phyloP scores from a whole-genome alignment of 2,113 vertebrate species.

The Mellivora capensis region DNA sequence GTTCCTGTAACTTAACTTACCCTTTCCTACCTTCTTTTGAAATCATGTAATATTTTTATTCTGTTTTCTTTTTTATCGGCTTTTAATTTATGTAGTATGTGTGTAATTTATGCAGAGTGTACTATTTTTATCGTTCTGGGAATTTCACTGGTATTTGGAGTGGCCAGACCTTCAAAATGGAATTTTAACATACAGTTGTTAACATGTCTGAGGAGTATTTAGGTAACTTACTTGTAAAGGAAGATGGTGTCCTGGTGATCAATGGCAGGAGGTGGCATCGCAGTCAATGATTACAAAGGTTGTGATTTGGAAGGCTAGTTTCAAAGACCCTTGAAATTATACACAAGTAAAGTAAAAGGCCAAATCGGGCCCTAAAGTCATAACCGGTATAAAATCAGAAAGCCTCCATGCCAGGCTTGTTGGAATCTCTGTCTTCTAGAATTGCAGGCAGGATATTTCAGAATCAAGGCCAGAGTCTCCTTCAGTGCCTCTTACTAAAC shows the following conservation, averaged over 20 bases:
- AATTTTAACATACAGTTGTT: not conserved
- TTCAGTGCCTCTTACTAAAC: not conserved
- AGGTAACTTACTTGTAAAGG: not conserved
- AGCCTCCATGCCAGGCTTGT: not conserved
- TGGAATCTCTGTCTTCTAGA: not conserved
- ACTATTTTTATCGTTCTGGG: not conserved
- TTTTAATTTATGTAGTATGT: not conserved
- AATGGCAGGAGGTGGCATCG: not conserved
- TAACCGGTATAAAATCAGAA: not conserved
- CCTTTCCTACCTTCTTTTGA: not conserved
- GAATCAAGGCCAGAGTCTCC: not conserved
- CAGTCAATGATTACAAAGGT: not conserved
- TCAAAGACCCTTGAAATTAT: not conserved
- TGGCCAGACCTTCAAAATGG: not conserved
- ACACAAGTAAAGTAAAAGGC: not conserved
- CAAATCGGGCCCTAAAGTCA: not conserved
- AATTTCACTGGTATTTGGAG: not conserved
- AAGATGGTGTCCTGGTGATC: not conserved
- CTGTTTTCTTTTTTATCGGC: not conserved
- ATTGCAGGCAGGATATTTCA: not conserved
- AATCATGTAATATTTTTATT: not conserved
- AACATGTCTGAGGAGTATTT: not conserved
- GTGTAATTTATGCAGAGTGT: not conserved
- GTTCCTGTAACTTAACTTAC: not conserved
- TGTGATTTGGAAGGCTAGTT: not conserved